A percentile compares a stretch with the other conserved stretches of the same genome.
Evolutionary conservation across 2,113 vertebrate species (phyloP).

Genomic region (Grammomys surdaster): DNA sequence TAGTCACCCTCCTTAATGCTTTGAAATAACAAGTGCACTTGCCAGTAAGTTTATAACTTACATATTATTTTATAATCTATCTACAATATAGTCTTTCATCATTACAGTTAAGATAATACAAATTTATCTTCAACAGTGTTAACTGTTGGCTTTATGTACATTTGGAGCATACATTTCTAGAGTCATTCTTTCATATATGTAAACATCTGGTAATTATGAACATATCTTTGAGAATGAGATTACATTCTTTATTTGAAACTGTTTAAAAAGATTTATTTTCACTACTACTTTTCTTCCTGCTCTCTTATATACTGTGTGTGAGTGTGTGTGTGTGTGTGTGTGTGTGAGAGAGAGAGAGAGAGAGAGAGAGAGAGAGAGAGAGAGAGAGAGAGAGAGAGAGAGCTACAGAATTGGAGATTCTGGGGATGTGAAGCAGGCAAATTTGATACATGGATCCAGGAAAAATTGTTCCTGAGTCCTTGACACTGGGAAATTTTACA

Average conservation of each 20-base stretch:
- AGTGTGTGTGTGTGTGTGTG: neutral
- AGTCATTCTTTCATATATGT: neutral
- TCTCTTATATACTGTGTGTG: conserved; percentile 7
- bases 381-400: too few relatives aligned
- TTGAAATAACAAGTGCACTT: conserved; percentile 48
- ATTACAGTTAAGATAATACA: neutral
- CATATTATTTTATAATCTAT: neutral
- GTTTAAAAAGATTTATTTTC: conserved; percentile 47
- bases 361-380: too few relatives aligned
- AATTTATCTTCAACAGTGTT: neutral
- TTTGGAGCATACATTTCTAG: neutral
- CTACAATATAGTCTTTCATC: neutral
- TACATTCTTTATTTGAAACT: neutral
- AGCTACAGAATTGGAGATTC: neutral
- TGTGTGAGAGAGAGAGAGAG: neutral
- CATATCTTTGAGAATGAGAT: neutral
- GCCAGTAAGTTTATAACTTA: conserved; percentile 45
- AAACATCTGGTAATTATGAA: conserved; percentile 15
- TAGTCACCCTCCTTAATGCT: neutral
- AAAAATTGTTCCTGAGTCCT: conserved; percentile 10
- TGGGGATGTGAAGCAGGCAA: neutral
- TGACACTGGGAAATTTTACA: neutral
- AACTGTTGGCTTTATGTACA: conserved; percentile 42
- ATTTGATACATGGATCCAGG: neutral
- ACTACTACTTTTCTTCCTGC: neutral